These are phyloP conservation scores for Mesodorylaimus sp. DNA, from an alignment of 2,888 invertebrate species.

Conservation along the genomic window DNA sequence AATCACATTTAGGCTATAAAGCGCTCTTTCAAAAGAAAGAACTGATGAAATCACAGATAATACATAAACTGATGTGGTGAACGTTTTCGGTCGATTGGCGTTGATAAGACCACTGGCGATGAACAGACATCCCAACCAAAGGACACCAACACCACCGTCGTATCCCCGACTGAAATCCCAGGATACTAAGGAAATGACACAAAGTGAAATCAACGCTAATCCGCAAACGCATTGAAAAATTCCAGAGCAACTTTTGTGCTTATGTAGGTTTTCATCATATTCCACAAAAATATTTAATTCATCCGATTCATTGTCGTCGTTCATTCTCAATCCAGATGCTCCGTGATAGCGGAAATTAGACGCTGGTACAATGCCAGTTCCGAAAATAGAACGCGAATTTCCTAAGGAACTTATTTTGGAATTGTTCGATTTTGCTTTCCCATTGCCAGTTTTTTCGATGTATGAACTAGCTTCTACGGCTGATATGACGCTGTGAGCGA, in stretches of 20 bases:
- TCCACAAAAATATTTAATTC: too few species aligned
- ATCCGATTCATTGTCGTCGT: too few species aligned
- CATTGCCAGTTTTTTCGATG: too few species aligned
- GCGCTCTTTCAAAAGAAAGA: slow-evolving; percentile 17
- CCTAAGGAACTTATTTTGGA: too few species aligned
- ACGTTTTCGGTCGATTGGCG: too few species aligned
- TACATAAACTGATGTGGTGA: slow-evolving; percentile 17
- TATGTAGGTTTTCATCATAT: neutral
- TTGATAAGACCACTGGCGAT: slow-evolving; percentile 21
- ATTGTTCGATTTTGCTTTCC: too few species aligned
- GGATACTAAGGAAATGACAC: slow-evolving; percentile 22
- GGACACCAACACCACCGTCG: slow-evolving; percentile 24
- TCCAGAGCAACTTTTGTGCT: slow-evolving; percentile 12
- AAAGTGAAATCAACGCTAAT: slow-evolving; percentile 19
- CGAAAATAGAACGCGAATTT: too few species aligned
- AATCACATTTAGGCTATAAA: slow-evolving; percentile 11
- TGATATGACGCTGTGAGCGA: too few species aligned
- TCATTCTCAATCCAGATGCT: too few species aligned
- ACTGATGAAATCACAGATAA: slow-evolving; percentile 21
- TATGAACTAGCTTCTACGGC: too few species aligned
- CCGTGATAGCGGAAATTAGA: too few species aligned
- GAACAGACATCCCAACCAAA: slow-evolving; percentile 24
- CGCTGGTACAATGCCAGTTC: too few species aligned
- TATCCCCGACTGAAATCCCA: slow-evolving; percentile 23
- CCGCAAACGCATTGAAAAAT: slow-evolving; percentile 24